Evolutionary conservation across 2,888 invertebrate genomes (phyloP), one percentile per base, ranked within the genome.

Genomic region (Noctua janthina): DNA sequence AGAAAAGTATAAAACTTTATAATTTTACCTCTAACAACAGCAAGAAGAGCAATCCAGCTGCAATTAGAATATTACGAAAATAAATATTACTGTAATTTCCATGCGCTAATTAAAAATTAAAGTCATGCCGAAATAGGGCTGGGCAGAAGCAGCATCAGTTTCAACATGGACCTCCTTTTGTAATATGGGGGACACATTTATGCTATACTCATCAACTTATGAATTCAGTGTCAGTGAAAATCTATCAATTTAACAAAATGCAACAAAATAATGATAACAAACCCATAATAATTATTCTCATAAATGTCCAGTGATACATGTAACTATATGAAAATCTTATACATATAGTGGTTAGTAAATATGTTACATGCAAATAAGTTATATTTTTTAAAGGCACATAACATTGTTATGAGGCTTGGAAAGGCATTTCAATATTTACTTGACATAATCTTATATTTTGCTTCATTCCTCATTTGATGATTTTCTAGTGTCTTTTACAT

Each of bases 351-450:
- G 62, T 17, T 43, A 64, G n/a, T 43, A 54, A 70, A 39, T 68
- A 43, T 15, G 43, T 62, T 56, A 54, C 17, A 5, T 51, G 51
- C 10, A 43, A 49, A 46, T 78, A 79, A 23, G 11, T 54, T n/a
- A 64, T 10, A 46, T 8, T 56, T 54, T 68, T 35, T 5, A n/a
- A 72, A 13, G 43, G 68, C 74, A 71, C 54, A 67, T 13, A 64
- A 15, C 17, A 73, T 35, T n/a, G 17, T 51, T 43, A 76, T 0
- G 17, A 86, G 54, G 35, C 15, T 74, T 64, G 83, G 78, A 87
- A 62, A 83, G 15, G 11, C 23, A 82, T 82, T 78, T 82, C 72
- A 82, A 66, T 35, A 62, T 54, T 74, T 78, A 56, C 20, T 56
- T 23, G 56, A 56, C 56, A 23, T 82, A 78, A 73, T 78, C 59